Evolutionary conservation across 2,797 vertebrate species (phyloP), one percentile per base, ranked within the genome.

Genomic region (Coracias cyanogaster): DNA sequence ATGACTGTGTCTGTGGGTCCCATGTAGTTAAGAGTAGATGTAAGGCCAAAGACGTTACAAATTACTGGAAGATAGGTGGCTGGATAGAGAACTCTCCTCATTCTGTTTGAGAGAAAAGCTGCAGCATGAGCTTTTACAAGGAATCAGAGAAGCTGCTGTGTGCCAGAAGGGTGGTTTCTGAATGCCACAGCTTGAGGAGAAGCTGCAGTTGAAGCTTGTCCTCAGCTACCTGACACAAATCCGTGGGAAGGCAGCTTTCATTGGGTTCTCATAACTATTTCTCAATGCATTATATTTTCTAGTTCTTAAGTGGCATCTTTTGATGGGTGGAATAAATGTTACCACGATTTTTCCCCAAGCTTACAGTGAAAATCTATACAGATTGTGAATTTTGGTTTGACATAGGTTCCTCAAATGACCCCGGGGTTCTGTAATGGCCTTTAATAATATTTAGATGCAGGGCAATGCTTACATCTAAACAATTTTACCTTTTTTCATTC

Each of bases 251-350:
- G 31, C 31, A 81, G 18, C 29, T 95, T 67, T 82, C 52, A 37
- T 8, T 76, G 88, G 43, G 87, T 94, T 96, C 83, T 84, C 82
- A 79, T 41, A 69, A 80, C 82, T 78, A 7, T 45, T 88, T 93
- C 90, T 95, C 58, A 58, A 22, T 66, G 28, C 37, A 81, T 4
- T 35, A 73, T 52, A 55, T 85, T 89, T 92, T 96, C 87, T 94
- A 57, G 84, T 84, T 87, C 55, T 84, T 49, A 89, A 77, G 86
- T 69, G 84, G 33, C 15, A 6, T 89, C 55, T 90, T 94, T 88
- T 81, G 78, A 80, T 91, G 62, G 43, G 64, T 74, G 43, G 61
- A 85, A 79, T 82, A 83, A 78, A 71, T 55, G 25, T 92, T 93
- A 71, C 48, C 37, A 17, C 43, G 62, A 78, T 54, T 85, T 89